Evolutionary conservation across 2,113 vertebrate genomes (phyloP).

Genomic region (Ranitomeya variabilis): DNA sequence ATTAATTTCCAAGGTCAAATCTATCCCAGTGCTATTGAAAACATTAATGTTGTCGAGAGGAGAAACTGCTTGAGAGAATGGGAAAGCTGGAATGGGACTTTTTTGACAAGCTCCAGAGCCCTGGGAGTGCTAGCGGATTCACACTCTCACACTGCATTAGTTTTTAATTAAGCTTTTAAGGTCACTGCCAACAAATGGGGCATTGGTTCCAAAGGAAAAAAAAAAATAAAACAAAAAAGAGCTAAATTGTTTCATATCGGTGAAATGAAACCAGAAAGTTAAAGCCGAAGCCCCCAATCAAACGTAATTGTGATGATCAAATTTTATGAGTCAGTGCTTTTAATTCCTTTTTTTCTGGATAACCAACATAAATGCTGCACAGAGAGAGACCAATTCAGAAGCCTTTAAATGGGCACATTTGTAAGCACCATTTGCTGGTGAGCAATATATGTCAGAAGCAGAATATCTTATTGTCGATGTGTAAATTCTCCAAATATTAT

Average conservation of each 20-base stretch:
- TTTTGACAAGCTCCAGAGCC: slow-evolving; percentile 67
- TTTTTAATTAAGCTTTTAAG: slow-evolving; percentile 76
- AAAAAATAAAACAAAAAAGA: neutral
- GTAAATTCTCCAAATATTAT: neutral
- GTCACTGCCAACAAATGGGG: slow-evolving; percentile 69
- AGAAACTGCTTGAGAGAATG: slow-evolving; percentile 62
- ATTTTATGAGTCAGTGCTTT: slow-evolving; percentile 48
- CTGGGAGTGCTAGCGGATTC: slow-evolving; percentile 59
- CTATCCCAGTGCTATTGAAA: slow-evolving; percentile 72
- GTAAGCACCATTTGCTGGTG: slow-evolving; percentile 12
- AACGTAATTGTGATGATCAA: slow-evolving; percentile 30
- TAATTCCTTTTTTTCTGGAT: slow-evolving; percentile 37
- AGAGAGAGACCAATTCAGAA: slow-evolving; percentile 18
- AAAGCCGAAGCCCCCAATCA: slow-evolving; percentile 30
- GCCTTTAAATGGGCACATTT: slow-evolving; percentile 7
- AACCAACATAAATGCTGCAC: slow-evolving; percentile 15
- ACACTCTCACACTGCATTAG: slow-evolving; percentile 71
- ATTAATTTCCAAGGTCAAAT: slow-evolving; percentile 74
- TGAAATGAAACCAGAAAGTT: slow-evolving; percentile 40
- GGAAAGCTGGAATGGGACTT: slow-evolving; percentile 65
- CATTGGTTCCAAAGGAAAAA: slow-evolving; percentile 51
- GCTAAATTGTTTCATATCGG: slow-evolving; percentile 43
- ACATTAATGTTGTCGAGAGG: slow-evolving; percentile 71
- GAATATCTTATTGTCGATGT: neutral
- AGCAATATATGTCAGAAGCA: neutral